Base-by-base conservation (phyloP, 2,888 invertebrate species). In the Conus canariensis region DNA sequence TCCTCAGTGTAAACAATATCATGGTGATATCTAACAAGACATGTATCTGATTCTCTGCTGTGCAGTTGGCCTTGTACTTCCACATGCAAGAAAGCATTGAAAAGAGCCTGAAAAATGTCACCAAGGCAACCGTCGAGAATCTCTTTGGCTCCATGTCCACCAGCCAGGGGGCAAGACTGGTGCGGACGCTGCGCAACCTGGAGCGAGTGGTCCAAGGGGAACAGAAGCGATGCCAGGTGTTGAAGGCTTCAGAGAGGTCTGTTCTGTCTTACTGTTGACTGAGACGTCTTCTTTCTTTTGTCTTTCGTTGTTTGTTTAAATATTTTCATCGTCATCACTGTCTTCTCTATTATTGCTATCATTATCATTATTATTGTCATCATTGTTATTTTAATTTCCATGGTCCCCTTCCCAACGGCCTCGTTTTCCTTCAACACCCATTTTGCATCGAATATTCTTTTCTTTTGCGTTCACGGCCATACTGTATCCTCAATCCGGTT, bases 11-110 rank as follows among this genome's bases (percentile, higher is more conserved):
- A 30, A 30, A 30, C 30, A 30, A 30, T 30, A 30, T 30, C 30
- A 30, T 30, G 30, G 2, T 30, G 30, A 30, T 2, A 30, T 30
- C 30, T 30, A 30, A 30, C 30, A 30, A 30, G 30, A 30, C 30
- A 30, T 30, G 2, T 45, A 4, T 45, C 45, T 45, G 45, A 45
- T 45, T 4, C 45, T 45, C 45, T 30, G 25, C 77, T 45, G 30
- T 10, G 14, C 85, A 89, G 89, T 83, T 89, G 85, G 83, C 89
- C 8, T 85, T 89, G 85, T 89, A 89, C 59, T 89, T 89, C 85
- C 85, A 85, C 74, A 70, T 89, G n/a, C 85, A 89, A 85, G 89
- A 89, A 19, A 60, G 25, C 85, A 85, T 89, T 14, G 89, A 89
- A 30, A 85, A 85, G 45, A 89, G 85, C 22, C 77, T 89, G 58